Percentiles rank a stretch among this genome's conserved stretches.
Conservation (phyloP, 2,113 vertebrate genomes). For the Takifugu bimaculatus region DNA sequence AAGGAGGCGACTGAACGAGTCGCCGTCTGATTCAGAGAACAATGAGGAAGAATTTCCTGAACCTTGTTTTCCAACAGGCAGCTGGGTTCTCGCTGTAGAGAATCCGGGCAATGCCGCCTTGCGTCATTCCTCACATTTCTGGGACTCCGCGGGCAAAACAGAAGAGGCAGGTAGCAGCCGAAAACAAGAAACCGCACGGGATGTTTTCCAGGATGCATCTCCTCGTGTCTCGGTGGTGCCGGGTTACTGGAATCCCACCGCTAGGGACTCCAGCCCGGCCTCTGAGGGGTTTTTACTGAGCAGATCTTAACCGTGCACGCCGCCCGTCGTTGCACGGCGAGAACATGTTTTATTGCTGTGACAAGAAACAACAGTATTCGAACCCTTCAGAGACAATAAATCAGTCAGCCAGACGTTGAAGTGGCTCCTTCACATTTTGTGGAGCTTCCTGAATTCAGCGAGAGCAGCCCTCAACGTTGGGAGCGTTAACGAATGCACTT, state of each 20-base stretch:
- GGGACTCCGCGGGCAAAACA: constrained; percentile 22
- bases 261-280: constrained; percentile 36
- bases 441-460: too few species aligned
- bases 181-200: constrained; percentile 13
- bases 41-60: background rate
- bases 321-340: constrained; percentile 5
- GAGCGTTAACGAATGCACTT: too few species aligned
- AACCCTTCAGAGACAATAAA: constrained; percentile 4
- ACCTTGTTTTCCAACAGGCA: background rate
- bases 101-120: constrained; percentile 5
- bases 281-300: constrained; percentile 29
- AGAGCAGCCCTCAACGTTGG: too few species aligned
- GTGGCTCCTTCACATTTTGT: background rate
- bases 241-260: constrained; percentile 31
- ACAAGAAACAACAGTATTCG: constrained; percentile 5
- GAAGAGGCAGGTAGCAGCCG: constrained; percentile 4
- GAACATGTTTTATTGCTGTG: constrained; percentile 16
- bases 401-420: constrained; percentile 6
- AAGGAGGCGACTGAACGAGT: constrained; percentile 23
- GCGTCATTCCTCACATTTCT: constrained; percentile 15
- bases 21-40: constrained; percentile 2
- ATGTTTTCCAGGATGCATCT: constrained; percentile 8
- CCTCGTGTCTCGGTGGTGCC: constrained; percentile 27
- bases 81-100: constrained; percentile 10
- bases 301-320: constrained; percentile 17